Evolutionary conservation across 2,888 invertebrate species (phyloP).

Genomic region (Plagodis pulveraria): DNA sequence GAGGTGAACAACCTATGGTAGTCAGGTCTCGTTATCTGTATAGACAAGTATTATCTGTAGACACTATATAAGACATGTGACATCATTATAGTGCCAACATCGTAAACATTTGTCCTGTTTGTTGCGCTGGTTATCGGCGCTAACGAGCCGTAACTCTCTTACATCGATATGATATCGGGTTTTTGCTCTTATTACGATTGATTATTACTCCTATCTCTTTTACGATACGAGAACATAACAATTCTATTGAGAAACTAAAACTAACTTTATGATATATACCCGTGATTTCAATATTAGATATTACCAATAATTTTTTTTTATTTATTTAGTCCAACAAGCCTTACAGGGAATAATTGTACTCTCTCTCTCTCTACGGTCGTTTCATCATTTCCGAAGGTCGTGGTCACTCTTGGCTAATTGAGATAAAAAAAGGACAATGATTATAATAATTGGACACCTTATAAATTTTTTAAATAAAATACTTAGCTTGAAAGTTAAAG

Average conservation of each 20-base stretch:
- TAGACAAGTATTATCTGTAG: constrained; percentile 39
- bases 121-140: constrained; percentile 53
- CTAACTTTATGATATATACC: too few species aligned
- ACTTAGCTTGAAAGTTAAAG: constrained; percentile 7
- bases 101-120: constrained; percentile 56
- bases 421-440: too few species aligned
- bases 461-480: too few species aligned
- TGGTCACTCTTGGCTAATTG: too few species aligned
- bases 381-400: too few species aligned
- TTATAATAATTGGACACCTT: too few species aligned
- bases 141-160: constrained; percentile 34
- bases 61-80: constrained; percentile 74
- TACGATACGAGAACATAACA: background rate
- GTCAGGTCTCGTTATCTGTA: constrained; percentile 70
- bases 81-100: constrained; percentile 71
- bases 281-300: too few species aligned
- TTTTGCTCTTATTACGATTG: constrained; percentile 15
- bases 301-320: too few species aligned
- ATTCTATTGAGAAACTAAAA: background rate
- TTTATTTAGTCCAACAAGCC: too few species aligned
- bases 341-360: too few species aligned
- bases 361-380: too few species aligned
- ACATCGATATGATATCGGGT: constrained; percentile 27
- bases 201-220: constrained; percentile 3
- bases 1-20: constrained; percentile 70